phyloP scores from a whole-genome alignment of 2,888 invertebrate genomes.

The Endotricha flammealis region DNA sequence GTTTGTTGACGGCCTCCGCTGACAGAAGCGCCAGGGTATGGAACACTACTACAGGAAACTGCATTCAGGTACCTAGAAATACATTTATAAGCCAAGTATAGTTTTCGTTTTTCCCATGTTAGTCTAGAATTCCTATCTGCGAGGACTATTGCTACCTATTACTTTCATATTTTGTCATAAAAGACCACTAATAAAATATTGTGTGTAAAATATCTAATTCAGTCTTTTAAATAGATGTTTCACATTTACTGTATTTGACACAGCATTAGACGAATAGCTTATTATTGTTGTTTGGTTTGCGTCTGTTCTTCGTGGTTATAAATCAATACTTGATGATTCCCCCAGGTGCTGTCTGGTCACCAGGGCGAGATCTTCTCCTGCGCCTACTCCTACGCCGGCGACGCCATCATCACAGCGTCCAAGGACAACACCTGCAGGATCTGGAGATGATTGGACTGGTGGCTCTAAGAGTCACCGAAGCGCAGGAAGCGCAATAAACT shows the following conservation, averaged over 20 bases:
- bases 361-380: conserved; percentile 90
- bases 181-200: too few species aligned
- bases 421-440: conserved; percentile 90
- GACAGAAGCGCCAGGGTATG: conserved; percentile 87
- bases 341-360: conserved; percentile 85
- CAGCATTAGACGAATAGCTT: too few species aligned
- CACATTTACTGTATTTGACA: too few species aligned
- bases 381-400: conserved; percentile 87
- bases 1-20: conserved; percentile 85
- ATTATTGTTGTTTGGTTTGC: too few species aligned
- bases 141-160: too few species aligned
- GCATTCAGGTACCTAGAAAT: conserved; percentile 76
- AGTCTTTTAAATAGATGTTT: too few species aligned
- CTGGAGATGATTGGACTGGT: conserved; percentile 88
- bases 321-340: too few species aligned
- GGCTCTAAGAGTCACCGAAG: conserved; percentile 42
- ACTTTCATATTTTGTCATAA: too few species aligned
- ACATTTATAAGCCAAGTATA: background rate
- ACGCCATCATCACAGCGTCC: conserved; percentile 87
- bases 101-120: too few species aligned
- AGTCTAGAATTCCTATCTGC: too few species aligned
- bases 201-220: too few species aligned
- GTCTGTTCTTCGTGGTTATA: too few species aligned
- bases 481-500: background rate
- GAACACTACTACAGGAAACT: conserved; percentile 82